These are phyloP conservation scores for Microtus pennsylvanicus DNA, from an alignment of 2,113 vertebrate species.

Conservation along the genomic window DNA sequence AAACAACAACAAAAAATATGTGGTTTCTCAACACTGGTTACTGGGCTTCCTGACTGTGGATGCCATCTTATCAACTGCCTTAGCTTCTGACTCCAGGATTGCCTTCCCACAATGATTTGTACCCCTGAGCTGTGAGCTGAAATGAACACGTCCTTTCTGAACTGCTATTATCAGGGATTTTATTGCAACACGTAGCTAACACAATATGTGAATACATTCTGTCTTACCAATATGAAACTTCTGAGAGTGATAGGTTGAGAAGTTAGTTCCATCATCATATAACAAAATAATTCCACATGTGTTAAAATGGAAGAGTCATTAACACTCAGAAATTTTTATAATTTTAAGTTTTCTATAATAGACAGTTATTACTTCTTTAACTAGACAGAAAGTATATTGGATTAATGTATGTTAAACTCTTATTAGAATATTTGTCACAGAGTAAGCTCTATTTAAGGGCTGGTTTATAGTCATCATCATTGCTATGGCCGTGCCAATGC, in stretches of 20 bases:
- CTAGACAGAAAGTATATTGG: background rate
- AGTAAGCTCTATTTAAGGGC: background rate
- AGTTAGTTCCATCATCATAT: background rate
- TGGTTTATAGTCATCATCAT: background rate
- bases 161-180: background rate
- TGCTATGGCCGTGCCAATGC: background rate
- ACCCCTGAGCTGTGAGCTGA: background rate
- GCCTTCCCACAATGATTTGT: too few relatives aligned
- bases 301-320: constrained; percentile 19
- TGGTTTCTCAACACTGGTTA: background rate
- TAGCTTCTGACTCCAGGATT: too few relatives aligned
- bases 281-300: constrained; percentile 14
- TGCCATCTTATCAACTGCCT: too few relatives aligned
- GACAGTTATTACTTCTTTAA: constrained; percentile 10
- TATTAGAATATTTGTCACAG: background rate
- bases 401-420: background rate
- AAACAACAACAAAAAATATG: too few relatives aligned
- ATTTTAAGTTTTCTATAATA: constrained; percentile 52
- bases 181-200: background rate
- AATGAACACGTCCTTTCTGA: background rate
- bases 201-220: background rate
- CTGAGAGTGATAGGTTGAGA: background rate
- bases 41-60: background rate
- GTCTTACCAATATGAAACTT: background rate
- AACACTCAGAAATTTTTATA: constrained; percentile 48